A percentile compares a stretch with the other conserved stretches of the same genome.
Conservation (phyloP, 1,140 invertebrate species). For the Calycopis cecrops region DNA sequence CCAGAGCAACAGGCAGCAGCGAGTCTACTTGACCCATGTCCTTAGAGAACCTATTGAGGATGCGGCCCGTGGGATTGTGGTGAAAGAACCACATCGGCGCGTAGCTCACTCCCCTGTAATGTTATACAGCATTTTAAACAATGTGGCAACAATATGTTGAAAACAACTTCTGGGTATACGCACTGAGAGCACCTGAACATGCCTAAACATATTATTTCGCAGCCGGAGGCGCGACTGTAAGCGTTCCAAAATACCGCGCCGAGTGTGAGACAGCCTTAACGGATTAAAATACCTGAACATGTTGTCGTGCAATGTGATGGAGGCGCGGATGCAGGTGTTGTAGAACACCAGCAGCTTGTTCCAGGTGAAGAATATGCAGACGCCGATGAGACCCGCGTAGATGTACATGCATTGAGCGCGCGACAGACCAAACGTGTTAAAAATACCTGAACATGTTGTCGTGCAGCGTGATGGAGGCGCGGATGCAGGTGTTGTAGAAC, state of each 20-base stretch:
- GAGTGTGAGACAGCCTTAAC: constrained; percentile 30
- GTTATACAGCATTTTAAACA: too few relatives aligned
- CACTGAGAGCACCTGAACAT: constrained; percentile 18
- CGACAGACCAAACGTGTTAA: constrained; percentile 32
- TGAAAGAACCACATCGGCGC: constrained; percentile 91
- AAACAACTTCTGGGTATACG: constrained; percentile 73
- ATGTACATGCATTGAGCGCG: constrained; percentile 68
- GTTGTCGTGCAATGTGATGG: constrained; percentile 82
- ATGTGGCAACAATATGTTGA: too few relatives aligned
- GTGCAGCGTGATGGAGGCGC: constrained; percentile 83
- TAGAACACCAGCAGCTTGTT: constrained; percentile 76
- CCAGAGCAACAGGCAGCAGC: constrained; percentile 80
- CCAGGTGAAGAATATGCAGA: constrained; percentile 67
- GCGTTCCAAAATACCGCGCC: constrained; percentile 79
- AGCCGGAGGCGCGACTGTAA: constrained; percentile 84
- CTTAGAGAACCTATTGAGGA: constrained; percentile 87
- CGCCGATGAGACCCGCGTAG: constrained; percentile 73
- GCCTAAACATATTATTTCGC: constrained; percentile 87
- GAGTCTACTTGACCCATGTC: constrained; percentile 89
- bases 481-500: constrained; percentile 86
- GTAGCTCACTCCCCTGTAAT: constrained; percentile 75
- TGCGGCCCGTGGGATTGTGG: constrained; percentile 83
- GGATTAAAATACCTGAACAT: constrained; percentile 79
- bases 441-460: constrained; percentile 83
- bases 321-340: constrained; percentile 85